Percentiles rank a stretch among this genome's conserved stretches.
phyloP scores from a whole-genome alignment of 2,113 vertebrate species.

The Dicentrarchus labrax region DNA sequence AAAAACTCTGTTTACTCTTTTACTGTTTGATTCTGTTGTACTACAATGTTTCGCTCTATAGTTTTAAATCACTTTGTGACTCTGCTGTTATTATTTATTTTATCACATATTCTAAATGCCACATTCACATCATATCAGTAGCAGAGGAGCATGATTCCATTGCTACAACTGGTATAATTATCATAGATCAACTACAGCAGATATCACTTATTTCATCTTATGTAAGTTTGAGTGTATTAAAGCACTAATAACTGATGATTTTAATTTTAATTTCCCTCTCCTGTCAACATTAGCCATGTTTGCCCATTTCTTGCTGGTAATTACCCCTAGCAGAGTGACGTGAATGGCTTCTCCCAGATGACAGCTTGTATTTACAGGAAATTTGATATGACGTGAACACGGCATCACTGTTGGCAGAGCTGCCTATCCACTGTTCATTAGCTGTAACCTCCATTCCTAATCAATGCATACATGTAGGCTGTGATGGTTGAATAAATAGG shows the following conservation, averaged over 20 bases:
- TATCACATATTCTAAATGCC: no score
- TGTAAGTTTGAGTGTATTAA: not conserved
- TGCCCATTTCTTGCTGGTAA: constrained; percentile 36
- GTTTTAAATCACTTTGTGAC: no score
- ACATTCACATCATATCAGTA: not conserved
- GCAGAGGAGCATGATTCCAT: not conserved
- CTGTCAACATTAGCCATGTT: constrained; percentile 7
- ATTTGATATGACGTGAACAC: constrained; percentile 53
- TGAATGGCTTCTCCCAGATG: constrained; percentile 43
- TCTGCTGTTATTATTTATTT: no score
- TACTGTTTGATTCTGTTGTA: no score
- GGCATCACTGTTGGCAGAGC: constrained; percentile 46
- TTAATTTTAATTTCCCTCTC: no score
- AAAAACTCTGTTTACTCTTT: no score
- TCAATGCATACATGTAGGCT: constrained; percentile 40
- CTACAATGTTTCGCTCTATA: no score
- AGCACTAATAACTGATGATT: not conserved
- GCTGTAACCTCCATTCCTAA: constrained; percentile 38
- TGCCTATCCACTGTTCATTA: constrained; percentile 42
- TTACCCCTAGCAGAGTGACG: constrained; percentile 46
- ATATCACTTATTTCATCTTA: not conserved
- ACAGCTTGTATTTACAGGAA: constrained; percentile 63
- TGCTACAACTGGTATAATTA: not conserved
- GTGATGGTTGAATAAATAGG: constrained; percentile 35
- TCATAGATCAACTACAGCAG: not conserved